Evolutionary conservation across 2,888 invertebrate genomes (phyloP).

Genomic region (Hypomecis punctinalis): DNA sequence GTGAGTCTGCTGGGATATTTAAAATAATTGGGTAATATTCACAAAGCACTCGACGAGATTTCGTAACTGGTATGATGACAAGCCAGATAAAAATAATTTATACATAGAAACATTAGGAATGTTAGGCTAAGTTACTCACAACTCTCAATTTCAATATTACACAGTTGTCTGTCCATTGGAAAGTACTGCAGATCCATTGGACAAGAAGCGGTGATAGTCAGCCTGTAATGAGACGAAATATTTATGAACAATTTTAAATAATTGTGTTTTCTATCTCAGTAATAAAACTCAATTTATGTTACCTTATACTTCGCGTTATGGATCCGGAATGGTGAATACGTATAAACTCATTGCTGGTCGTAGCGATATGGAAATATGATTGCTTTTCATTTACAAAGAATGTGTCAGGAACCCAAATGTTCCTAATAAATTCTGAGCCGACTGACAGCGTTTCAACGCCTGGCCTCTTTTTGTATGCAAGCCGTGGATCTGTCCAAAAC

Average conservation of each 20-base stretch:
- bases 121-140: constrained; percentile 89
- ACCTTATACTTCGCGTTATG: constrained; percentile 98
- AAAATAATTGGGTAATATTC: constrained; percentile 18
- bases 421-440: constrained; percentile 97
- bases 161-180: constrained; percentile 97
- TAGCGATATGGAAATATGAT: constrained; percentile 99
- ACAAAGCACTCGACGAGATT: constrained; percentile 16
- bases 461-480: constrained; percentile 94
- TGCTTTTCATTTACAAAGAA: constrained; percentile 99
- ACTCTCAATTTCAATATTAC: constrained; percentile 98
- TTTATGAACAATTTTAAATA: neutral
- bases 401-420: constrained; percentile 99
- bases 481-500: constrained; percentile 98
- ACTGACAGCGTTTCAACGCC: constrained; percentile 96
- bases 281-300: constrained; percentile 37
- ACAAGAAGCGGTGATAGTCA: constrained; percentile 97
- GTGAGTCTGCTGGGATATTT: constrained; percentile 46
- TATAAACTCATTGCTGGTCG: constrained; percentile 99
- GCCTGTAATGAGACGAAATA: constrained; percentile 84
- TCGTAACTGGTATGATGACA: constrained; percentile 22
- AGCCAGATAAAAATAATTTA: constrained; percentile 34
- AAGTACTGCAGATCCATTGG: constrained; percentile 98
- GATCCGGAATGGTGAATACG: constrained; percentile 97
- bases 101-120: neutral
- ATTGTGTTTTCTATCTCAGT: neutral